These are phyloP conservation scores for Porites evermanni DNA, from an alignment of 92 coral and sea anemone species.

Conservation along the genomic window DNA sequence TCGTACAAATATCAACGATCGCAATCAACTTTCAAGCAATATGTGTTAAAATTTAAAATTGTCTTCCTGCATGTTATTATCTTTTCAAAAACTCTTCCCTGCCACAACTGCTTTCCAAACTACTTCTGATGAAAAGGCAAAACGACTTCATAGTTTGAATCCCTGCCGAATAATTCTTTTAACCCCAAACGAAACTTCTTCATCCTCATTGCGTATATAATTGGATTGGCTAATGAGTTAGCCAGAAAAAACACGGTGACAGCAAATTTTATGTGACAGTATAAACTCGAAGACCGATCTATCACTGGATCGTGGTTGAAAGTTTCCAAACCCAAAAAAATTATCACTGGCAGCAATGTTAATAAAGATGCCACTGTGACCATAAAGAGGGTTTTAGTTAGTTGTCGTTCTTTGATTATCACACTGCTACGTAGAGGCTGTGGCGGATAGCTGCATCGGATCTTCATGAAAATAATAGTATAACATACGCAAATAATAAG, in stretches of 20 bases:
- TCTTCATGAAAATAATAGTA: too few relatives aligned
- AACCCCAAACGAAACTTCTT: neutral
- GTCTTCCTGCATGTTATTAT: too few relatives aligned
- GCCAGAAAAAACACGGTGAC: neutral
- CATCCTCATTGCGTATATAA: conserved; percentile 18
- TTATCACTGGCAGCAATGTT: neutral
- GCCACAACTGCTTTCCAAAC: neutral
- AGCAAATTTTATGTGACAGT: neutral
- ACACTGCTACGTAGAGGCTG: neutral
- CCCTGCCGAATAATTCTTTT: neutral
- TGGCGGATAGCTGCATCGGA: neutral
- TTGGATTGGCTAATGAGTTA: conserved; percentile 23
- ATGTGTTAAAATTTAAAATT: too few relatives aligned
- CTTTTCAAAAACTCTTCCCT: too few relatives aligned
- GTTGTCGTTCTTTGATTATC: neutral
- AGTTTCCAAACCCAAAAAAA: neutral
- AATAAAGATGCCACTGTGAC: neutral
- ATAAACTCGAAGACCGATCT: neutral
- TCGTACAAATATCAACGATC: too few relatives aligned
- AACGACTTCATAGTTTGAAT: neutral
- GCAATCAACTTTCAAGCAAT: too few relatives aligned
- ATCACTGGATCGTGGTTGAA: neutral
- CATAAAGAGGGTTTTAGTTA: neutral
- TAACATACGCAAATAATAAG: conserved; percentile 1
- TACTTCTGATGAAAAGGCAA: neutral